Conservation (phyloP, 2,797 vertebrate genomes). For the Paguma larvata region DNA sequence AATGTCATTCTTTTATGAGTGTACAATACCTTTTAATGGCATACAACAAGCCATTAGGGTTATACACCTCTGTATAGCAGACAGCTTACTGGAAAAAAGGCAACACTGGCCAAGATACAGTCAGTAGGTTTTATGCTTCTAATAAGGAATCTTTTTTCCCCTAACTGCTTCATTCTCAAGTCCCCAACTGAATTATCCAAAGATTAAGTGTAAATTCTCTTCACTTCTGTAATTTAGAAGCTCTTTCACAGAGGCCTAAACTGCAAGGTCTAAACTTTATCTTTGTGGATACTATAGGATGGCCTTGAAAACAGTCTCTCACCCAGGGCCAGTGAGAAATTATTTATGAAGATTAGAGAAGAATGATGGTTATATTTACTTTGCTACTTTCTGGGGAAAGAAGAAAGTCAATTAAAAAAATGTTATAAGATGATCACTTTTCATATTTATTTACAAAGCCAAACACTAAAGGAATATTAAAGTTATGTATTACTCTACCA, state of each 20-base stretch:
- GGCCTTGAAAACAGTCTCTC: slow-evolving; percentile 62
- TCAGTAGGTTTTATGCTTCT: slow-evolving; percentile 83
- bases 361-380: slow-evolving; percentile 65
- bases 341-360: slow-evolving; percentile 75
- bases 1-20: slow-evolving; percentile 97
- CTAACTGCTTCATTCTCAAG: slow-evolving; percentile 78
- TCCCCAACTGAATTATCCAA: slow-evolving; percentile 77
- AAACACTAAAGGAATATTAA: slow-evolving; percentile 66
- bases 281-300: slow-evolving; percentile 48
- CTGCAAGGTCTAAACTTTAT: slow-evolving; percentile 47
- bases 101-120: slow-evolving; percentile 88
- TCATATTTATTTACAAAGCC: slow-evolving; percentile 70
- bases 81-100: slow-evolving; percentile 91
- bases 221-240: slow-evolving; percentile 66
- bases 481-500: slow-evolving; percentile 59
- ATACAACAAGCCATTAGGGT: slow-evolving; percentile 94
- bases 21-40: slow-evolving; percentile 96
- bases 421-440: slow-evolving; percentile 58
- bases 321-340: slow-evolving; percentile 60
- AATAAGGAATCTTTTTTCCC: slow-evolving; percentile 77
- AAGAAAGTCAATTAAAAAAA: slow-evolving; percentile 65
- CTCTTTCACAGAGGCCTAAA: slow-evolving; percentile 34
- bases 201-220: slow-evolving; percentile 75
- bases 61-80: slow-evolving; percentile 91
- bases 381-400: slow-evolving; percentile 63